Evolutionary conservation across 2,113 vertebrate genomes (phyloP).

Genomic region (Euleptes europaea): DNA sequence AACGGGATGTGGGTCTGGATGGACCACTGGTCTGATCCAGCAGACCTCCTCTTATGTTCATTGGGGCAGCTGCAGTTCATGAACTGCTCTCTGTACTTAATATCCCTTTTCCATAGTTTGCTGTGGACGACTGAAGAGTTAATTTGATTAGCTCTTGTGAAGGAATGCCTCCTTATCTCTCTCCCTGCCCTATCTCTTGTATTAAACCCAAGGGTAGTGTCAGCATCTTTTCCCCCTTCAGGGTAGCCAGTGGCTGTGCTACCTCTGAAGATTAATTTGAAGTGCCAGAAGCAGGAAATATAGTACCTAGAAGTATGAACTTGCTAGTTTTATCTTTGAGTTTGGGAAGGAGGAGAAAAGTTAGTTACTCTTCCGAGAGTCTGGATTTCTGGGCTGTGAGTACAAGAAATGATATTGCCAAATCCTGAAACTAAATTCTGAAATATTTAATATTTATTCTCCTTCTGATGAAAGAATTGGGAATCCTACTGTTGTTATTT

Average conservation of each 20-base stretch:
- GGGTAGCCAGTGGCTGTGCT: not conserved
- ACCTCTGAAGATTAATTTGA: not conserved
- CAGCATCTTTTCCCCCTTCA: not conserved
- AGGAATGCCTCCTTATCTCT: not conserved
- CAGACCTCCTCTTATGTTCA: not conserved
- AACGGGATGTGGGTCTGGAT: too few relatives aligned
- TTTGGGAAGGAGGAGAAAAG: not conserved
- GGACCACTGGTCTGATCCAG: too few relatives aligned
- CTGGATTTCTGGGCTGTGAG: not conserved
- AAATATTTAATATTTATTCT: conserved; percentile 9
- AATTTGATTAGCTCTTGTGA: not conserved
- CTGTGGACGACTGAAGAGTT: not conserved
- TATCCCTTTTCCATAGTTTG: not conserved
- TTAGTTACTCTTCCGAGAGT: conserved; percentile 15
- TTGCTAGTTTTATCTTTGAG: conserved; percentile 1
- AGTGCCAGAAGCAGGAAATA: too few relatives aligned
- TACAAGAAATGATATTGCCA: conserved; percentile 38
- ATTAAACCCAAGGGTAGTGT: not conserved
- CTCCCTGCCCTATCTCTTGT: not conserved
- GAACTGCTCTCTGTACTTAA: not conserved
- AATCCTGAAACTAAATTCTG: not conserved
- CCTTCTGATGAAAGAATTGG: conserved; percentile 20
- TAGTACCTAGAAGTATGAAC: not conserved
- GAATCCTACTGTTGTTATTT: not conserved
- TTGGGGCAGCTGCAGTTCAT: not conserved